phyloP scores from a whole-genome alignment of 2,888 invertebrate species.

The Incurvaria masculella region DNA sequence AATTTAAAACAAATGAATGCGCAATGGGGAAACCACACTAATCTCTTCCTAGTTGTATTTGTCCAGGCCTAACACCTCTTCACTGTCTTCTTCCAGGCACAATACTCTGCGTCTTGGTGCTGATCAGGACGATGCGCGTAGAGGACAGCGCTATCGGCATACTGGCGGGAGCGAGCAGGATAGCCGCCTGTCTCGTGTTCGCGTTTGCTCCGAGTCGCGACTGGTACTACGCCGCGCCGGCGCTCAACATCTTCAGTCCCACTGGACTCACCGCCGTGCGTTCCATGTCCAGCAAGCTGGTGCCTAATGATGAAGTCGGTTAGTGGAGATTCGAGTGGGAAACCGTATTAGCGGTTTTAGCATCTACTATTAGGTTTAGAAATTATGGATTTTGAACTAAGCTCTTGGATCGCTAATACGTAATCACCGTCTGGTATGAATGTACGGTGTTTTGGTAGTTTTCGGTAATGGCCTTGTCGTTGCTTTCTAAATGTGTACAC shows the following conservation, averaged over 20 bases:
- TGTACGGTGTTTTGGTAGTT: too few species aligned
- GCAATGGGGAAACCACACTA: too few species aligned
- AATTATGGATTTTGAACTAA: too few species aligned
- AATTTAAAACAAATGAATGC: too few species aligned
- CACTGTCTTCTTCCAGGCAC: slow-evolving; percentile 34
- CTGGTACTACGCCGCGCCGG: slow-evolving; percentile 49
- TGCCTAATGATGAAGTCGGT: slow-evolving; percentile 55
- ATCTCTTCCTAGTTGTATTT: too few species aligned
- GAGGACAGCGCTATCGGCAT: slow-evolving; percentile 49
- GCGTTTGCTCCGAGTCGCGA: slow-evolving; percentile 43
- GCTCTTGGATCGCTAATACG: too few species aligned
- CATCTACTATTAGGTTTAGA: too few species aligned
- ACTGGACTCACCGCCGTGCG: slow-evolving; percentile 55
- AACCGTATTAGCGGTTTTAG: too few species aligned
- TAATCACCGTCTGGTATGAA: too few species aligned
- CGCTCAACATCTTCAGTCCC: slow-evolving; percentile 52
- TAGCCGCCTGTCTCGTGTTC: slow-evolving; percentile 49
- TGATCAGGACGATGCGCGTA: slow-evolving; percentile 39
- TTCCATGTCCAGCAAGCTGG: slow-evolving; percentile 55
- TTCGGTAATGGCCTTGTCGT: too few species aligned
- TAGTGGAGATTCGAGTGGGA: slow-evolving; percentile 16
- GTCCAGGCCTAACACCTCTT: too few species aligned
- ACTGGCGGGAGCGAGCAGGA: slow-evolving; percentile 50
- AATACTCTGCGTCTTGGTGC: slow-evolving; percentile 43
- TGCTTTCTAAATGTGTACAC: too few species aligned